Conservation (phyloP, 2,113 vertebrate genomes). For the Labeo catla region DNA sequence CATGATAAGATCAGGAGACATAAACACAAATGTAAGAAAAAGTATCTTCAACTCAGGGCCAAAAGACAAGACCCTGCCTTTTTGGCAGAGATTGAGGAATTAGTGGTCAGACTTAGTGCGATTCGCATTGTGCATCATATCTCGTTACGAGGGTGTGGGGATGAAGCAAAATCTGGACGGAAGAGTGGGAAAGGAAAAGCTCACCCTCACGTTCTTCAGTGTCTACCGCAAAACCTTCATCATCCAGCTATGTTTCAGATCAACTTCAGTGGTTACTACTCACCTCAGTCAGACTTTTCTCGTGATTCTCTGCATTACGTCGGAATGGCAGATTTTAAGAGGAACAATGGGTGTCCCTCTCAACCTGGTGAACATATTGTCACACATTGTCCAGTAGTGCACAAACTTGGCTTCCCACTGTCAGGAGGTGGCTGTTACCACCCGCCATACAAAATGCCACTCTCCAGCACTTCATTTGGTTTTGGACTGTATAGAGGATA, state of each 20-base stretch:
- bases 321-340: slow-evolving; percentile 84
- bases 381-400: slow-evolving; percentile 87
- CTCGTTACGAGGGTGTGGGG: slow-evolving; percentile 59
- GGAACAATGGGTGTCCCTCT: slow-evolving; percentile 89
- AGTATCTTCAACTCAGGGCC: slow-evolving; percentile 86
- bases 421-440: slow-evolving; percentile 85
- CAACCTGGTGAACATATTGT: slow-evolving; percentile 87
- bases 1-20: slow-evolving; percentile 90
- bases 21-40: slow-evolving; percentile 96
- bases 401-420: slow-evolving; percentile 85
- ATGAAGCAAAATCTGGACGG: slow-evolving; percentile 62
- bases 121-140: slow-evolving; percentile 86
- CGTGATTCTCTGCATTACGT: slow-evolving; percentile 89
- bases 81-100: slow-evolving; percentile 88
- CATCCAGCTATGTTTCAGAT: slow-evolving; percentile 92
- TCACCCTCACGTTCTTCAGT: slow-evolving; percentile 82
- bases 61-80: slow-evolving; percentile 90
- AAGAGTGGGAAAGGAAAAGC: slow-evolving; percentile 56
- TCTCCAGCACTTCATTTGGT: slow-evolving; percentile 86
- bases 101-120: slow-evolving; percentile 86
- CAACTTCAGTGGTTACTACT: slow-evolving; percentile 94
- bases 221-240: slow-evolving; percentile 85
- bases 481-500: slow-evolving; percentile 92
- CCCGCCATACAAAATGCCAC: slow-evolving; percentile 86
- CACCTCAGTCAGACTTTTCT: slow-evolving; percentile 83